Percentiles rank a stretch among this genome's conserved stretches.
phyloP scores from a whole-genome alignment of 2,797 vertebrate species.

The Chrosomus eos region DNA sequence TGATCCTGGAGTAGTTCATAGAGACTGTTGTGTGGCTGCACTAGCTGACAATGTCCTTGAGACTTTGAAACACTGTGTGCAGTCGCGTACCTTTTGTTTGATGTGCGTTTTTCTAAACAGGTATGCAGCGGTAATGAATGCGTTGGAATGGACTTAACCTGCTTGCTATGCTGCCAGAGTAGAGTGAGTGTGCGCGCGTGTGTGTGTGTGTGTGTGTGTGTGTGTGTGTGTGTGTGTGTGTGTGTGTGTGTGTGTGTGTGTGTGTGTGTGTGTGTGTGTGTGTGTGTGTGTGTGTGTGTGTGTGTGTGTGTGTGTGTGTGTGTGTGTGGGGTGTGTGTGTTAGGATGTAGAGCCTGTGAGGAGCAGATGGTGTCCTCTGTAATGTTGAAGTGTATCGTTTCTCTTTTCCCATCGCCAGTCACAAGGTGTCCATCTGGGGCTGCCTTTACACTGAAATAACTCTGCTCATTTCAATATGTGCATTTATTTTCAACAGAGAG shows the following conservation, averaged over 20 bases:
- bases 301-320: constrained; percentile 48
- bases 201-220: constrained; percentile 68
- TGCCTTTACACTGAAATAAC: constrained; percentile 23
- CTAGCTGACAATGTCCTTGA: constrained; percentile 39
- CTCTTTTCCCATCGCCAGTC: constrained; percentile 67
- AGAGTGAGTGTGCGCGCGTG: constrained; percentile 54
- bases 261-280: constrained; percentile 65
- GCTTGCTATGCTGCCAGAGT: constrained; percentile 52
- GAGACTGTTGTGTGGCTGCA: not conserved
- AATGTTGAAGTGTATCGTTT: constrained; percentile 64
- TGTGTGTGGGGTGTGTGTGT: constrained; percentile 66
- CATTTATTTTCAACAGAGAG: constrained; percentile 45
- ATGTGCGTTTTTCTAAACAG: constrained; percentile 52
- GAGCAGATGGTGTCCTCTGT: constrained; percentile 77
- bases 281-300: constrained; percentile 60
- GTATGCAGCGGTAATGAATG: constrained; percentile 61
- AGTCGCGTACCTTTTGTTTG: constrained; percentile 37
- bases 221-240: constrained; percentile 63
- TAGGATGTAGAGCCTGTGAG: constrained; percentile 55
- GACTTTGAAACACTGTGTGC: constrained; percentile 31
- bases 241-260: constrained; percentile 67
- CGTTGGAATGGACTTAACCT: constrained; percentile 45
- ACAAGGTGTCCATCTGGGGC: constrained; percentile 58
- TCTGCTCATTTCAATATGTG: constrained; percentile 32
- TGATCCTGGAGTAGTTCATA: constrained; percentile 11